Conservation (phyloP, 2,113 vertebrate species). For the Empidonax traillii region DNA sequence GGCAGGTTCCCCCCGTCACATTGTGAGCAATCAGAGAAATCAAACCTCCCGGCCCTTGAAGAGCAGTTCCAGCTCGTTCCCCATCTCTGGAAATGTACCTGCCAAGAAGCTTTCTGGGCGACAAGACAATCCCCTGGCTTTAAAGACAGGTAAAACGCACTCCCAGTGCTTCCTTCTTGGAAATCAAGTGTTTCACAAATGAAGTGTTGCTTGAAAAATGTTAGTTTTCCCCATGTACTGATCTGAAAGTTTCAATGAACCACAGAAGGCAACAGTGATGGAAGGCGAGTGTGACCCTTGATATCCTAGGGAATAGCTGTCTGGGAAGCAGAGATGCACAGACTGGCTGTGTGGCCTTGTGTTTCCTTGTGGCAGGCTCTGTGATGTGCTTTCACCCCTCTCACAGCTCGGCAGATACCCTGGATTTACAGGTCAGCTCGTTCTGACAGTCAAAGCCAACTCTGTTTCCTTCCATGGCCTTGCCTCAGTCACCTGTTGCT, state of each 20-base stretch:
- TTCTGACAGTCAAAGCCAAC: background rate
- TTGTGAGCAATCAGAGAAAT: slow-evolving; percentile 65
- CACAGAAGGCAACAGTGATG: background rate
- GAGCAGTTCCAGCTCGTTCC: slow-evolving; percentile 47
- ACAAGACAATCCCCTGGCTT: slow-evolving; percentile 1
- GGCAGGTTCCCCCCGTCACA: slow-evolving; percentile 80
- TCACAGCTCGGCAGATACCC: background rate
- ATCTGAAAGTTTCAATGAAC: background rate
- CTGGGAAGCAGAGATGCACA: background rate
- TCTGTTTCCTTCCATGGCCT: background rate
- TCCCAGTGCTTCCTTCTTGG: background rate
- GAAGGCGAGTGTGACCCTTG: background rate
- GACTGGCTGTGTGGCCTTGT: background rate
- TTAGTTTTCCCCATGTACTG: background rate
- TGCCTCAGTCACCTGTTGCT: background rate
- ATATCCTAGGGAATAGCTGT: background rate
- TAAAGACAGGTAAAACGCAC: slow-evolving; percentile 34
- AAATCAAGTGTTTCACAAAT: background rate
- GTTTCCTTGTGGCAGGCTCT: rapidly evolving
- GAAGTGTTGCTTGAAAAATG: background rate
- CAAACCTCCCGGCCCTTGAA: slow-evolving; percentile 64
- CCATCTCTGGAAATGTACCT: background rate
- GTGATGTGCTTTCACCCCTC: background rate
- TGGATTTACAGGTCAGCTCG: background rate
- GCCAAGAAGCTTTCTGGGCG: slow-evolving; percentile 32